Percentiles rank a stretch among this genome's conserved stretches.
Conservation (phyloP, 2,797 vertebrate genomes). For the Sciurus carolinensis region DNA sequence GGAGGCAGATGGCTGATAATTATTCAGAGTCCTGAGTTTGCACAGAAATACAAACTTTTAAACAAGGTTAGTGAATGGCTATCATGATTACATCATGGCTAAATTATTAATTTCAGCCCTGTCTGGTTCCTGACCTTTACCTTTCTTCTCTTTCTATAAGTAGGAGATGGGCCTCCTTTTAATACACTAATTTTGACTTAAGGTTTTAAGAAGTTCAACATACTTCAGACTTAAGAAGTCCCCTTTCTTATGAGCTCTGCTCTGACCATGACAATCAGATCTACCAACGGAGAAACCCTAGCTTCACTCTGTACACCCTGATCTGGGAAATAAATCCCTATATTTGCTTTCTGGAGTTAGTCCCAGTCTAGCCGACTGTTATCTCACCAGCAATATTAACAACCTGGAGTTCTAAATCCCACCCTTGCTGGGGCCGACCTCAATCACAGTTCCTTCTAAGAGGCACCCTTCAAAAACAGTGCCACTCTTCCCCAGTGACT, state of each 20-base stretch:
- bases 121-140: conserved; percentile 20
- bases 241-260: conserved; percentile 39
- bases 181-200: conserved; percentile 59
- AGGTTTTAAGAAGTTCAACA: conserved; percentile 34
- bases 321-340: neutral
- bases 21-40: conserved; percentile 62
- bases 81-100: conserved; percentile 29
- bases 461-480: neutral
- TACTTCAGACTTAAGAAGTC: neutral
- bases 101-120: conserved; percentile 44
- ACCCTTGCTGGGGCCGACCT: neutral
- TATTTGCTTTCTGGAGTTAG: neutral
- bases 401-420: neutral
- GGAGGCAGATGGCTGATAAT: conserved; percentile 50
- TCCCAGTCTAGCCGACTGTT: neutral
- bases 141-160: neutral
- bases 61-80: conserved; percentile 71
- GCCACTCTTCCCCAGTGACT: neutral
- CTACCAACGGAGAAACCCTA: neutral
- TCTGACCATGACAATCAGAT: neutral
- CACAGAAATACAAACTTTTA: conserved; percentile 59
- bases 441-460: neutral
- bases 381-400: neutral
- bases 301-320: neutral
- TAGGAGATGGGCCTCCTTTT: neutral